Conservation (phyloP, 2,888 invertebrate genomes). For the Tiliacea citrago region DNA sequence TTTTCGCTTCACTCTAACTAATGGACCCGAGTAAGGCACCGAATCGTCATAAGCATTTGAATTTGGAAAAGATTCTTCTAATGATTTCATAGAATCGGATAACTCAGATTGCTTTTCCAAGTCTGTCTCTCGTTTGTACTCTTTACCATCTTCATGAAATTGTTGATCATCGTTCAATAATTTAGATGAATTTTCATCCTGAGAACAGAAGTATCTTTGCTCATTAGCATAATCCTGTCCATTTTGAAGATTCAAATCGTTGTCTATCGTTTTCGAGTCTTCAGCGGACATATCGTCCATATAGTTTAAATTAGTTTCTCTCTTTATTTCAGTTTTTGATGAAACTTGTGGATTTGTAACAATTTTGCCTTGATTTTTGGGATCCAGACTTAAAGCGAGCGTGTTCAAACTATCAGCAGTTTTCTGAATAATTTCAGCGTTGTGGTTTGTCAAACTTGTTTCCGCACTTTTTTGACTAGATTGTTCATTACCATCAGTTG, state of each 20-base stretch:
- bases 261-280: constrained; percentile 67
- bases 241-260: constrained; percentile 64
- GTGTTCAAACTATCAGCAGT: constrained; percentile 66
- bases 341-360: constrained; percentile 65
- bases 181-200: constrained; percentile 75
- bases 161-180: constrained; percentile 73
- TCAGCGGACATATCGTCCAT: constrained; percentile 65
- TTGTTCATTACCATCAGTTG: constrained; percentile 69
- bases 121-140: constrained; percentile 76
- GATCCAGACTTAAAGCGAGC: constrained; percentile 58
- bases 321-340: constrained; percentile 80
- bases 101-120: constrained; percentile 71
- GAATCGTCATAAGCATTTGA: constrained; percentile 75
- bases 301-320: constrained; percentile 77
- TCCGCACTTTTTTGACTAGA: constrained; percentile 72
- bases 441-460: constrained; percentile 59
- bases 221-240: constrained; percentile 70
- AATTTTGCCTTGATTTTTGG: constrained; percentile 68
- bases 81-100: constrained; percentile 79
- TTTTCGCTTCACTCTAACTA: constrained; percentile 85
- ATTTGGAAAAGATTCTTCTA: constrained; percentile 86
- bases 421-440: constrained; percentile 62
- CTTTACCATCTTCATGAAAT: constrained; percentile 68
- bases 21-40: constrained; percentile 75
- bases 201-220: constrained; percentile 70